These are phyloP conservation scores for Pseudomyrmex pallidus DNA, from an alignment of 1,140 invertebrate genomes.

Conservation along the genomic window DNA sequence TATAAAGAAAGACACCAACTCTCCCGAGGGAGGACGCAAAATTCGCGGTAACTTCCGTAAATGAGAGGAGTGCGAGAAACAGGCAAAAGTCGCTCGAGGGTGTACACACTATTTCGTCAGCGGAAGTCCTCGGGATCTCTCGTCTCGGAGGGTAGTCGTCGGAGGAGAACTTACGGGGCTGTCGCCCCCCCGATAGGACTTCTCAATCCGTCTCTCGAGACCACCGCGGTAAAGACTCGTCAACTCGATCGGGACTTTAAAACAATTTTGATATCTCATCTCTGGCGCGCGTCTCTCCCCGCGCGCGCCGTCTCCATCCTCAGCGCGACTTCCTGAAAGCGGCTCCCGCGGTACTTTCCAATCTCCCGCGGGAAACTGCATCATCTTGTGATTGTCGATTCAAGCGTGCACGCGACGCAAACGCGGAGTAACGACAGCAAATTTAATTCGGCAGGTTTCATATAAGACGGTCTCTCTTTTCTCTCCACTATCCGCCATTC, in stretches of 20 bases:
- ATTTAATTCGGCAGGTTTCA: slow-evolving; percentile 2
- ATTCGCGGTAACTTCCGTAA: slow-evolving; percentile 53
- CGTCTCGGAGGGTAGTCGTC: slow-evolving; percentile 1
- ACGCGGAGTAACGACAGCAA: slow-evolving; percentile 17
- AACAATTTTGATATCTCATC: slow-evolving; percentile 76
- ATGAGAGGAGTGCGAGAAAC: slow-evolving; percentile 52
- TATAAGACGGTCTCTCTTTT: not conserved
- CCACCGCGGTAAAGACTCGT: slow-evolving; percentile 65
- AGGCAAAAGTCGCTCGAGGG: slow-evolving; percentile 41
- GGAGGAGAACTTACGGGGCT: slow-evolving; percentile 46
- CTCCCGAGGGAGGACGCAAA: slow-evolving; percentile 33
- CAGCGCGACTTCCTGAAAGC: slow-evolving; percentile 42
- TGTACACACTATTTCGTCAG: slow-evolving; percentile 39
- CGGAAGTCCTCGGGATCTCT: slow-evolving; percentile 29
- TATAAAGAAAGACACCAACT: slow-evolving; percentile 34
- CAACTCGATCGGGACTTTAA: slow-evolving; percentile 74
- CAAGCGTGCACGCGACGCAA: slow-evolving; percentile 30
- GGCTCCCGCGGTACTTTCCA: slow-evolving; percentile 61
- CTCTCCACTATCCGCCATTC: not conserved
- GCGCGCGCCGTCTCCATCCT: too few species aligned
- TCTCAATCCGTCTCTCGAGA: slow-evolving; percentile 54
- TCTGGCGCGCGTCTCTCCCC: slow-evolving; percentile 39
- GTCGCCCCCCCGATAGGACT: slow-evolving; percentile 49
- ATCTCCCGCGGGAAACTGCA: slow-evolving; percentile 61
- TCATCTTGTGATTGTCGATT: slow-evolving; percentile 56